Conservation (phyloP, 2,888 invertebrate genomes). For the Dicranocentrus wangi region DNA sequence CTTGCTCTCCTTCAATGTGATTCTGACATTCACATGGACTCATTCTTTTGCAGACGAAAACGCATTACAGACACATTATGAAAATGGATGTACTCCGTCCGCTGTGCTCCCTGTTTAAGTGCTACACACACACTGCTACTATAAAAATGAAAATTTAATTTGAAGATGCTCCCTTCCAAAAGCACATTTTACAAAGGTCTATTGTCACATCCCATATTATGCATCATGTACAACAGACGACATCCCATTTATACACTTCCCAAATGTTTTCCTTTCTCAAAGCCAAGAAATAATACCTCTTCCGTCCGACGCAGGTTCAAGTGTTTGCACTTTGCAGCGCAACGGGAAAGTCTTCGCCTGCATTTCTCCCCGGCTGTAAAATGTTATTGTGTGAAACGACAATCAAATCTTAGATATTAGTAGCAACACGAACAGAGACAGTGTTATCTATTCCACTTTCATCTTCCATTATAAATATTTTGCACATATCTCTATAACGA, state of each 20-base stretch:
- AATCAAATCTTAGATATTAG: neutral
- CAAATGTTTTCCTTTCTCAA: too few relatives aligned
- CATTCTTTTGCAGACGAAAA: neutral
- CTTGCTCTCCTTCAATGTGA: conserved; percentile 41
- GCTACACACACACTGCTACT: neutral
- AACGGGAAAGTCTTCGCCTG: too few relatives aligned
- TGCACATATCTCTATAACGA: neutral
- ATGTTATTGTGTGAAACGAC: neutral
- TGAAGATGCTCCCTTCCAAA: neutral
- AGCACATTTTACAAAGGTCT: conserved; percentile 9
- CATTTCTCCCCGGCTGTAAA: too few relatives aligned
- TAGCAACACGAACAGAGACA: neutral
- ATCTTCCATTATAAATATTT: neutral
- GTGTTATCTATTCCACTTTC: neutral
- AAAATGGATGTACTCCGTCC: neutral
- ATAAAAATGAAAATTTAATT: neutral
- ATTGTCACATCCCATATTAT: conserved; percentile 28
- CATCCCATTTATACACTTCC: too few relatives aligned
- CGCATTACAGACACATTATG: neutral
- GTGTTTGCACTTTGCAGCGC: too few relatives aligned
- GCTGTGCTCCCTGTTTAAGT: neutral
- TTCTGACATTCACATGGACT: conserved; percentile 4
- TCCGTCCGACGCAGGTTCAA: too few relatives aligned
- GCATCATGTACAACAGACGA: too few relatives aligned
- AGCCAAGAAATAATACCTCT: too few relatives aligned